Base-by-base conservation (phyloP, 2,888 invertebrate species). In the Pyrrhosoma nymphula region DNA sequence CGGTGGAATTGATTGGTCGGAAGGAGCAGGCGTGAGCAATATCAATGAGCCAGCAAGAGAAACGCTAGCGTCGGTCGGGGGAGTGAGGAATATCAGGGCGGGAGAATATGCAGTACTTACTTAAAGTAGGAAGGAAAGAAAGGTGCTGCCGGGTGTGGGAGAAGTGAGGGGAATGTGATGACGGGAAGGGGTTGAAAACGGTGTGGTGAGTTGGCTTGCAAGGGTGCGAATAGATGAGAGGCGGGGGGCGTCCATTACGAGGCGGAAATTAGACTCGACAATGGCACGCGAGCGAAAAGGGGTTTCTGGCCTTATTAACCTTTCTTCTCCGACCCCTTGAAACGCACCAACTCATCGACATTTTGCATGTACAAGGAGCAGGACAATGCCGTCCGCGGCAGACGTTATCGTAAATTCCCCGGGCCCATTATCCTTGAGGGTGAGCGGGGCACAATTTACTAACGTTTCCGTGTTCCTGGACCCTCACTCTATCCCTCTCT, bases 281-380 rank as follows among this genome's bases (percentile, higher is more conserved):
- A 63, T 35, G 63, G 63, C 91, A 63, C 63, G 91, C 39, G 35
- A 63, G 91, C 60, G 39, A 63, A 39, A 91, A 90, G 56, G 47
- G 90, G 90, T 56, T 90, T 90, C 26, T 60, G 60, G 56, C 90
- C 90, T 60, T 90, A 69, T 91, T 91, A 69, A 26, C 63, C 39
- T 91, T 91, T 91, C 91, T 35, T 35, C 60, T 90, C 60, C 60
- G 23, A 91, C 91, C 12, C n/a, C 55, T 1, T 23, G 20, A 56
- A 56, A 2, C 60, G 20, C 60, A 23, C 18, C 14, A 23, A 56
- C 91, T 91, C 91, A 30, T 63, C 35, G 91, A 39, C 63, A 26
- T 91, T 63, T 91, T 69, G 91, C 63, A 91, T 91, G 23, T 63
- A 39, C 63, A 91, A 91, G 63, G 35, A 12, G 30, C 69, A 82